Percentiles rank a stretch among this genome's conserved stretches.
phyloP scores from a whole-genome alignment of 2,888 invertebrate genomes.

The Eupithecia pulchellata region DNA sequence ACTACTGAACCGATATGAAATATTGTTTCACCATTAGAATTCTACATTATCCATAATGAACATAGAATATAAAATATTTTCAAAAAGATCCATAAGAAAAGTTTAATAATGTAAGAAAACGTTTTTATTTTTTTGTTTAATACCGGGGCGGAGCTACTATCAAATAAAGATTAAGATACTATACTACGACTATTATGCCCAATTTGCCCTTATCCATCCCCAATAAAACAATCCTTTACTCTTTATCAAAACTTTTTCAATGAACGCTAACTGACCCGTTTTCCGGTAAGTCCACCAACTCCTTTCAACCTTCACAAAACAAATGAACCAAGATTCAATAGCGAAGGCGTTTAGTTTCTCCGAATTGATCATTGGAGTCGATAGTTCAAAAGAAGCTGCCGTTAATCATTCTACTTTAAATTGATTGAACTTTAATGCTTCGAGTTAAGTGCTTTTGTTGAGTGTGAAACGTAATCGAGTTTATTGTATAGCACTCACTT shows the following conservation, averaged over 20 bases:
- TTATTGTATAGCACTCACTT: conserved; percentile 1
- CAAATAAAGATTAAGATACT: neutral
- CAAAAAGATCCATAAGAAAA: too few species aligned
- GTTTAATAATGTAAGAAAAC: too few species aligned
- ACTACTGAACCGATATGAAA: too few species aligned
- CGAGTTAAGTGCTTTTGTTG: conserved; percentile 20
- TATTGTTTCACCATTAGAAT: too few species aligned
- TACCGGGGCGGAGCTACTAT: neutral
- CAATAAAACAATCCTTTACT: neutral
- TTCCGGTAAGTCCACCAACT: neutral
- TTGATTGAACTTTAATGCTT: conserved; percentile 21
- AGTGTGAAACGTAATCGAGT: conserved; percentile 16
- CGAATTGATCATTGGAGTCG: conserved; percentile 65
- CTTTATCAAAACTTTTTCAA: neutral
- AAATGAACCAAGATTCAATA: conserved; percentile 48
- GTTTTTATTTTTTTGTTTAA: too few species aligned
- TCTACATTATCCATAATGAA: too few species aligned
- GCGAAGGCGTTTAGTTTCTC: conserved; percentile 58
- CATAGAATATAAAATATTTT: too few species aligned
- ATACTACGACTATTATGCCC: neutral
- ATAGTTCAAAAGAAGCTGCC: conserved; percentile 50
- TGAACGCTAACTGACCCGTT: neutral
- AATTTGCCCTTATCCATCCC: neutral
- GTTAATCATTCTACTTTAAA: conserved; percentile 42
- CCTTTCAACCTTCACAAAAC: conserved; percentile 17